phyloP scores from a whole-genome alignment of 2,888 invertebrate genomes.

The Drosophila cognata region DNA sequence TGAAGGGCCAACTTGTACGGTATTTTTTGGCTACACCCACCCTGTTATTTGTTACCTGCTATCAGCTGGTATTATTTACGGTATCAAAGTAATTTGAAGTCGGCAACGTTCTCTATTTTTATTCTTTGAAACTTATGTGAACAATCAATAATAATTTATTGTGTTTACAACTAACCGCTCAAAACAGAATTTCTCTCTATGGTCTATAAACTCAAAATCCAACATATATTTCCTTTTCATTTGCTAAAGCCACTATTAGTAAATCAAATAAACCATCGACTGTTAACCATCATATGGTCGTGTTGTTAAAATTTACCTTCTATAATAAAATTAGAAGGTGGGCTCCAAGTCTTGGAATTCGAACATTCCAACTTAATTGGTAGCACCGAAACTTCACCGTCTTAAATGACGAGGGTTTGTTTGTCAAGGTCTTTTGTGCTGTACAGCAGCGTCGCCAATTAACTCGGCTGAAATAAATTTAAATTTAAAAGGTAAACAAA shows the following conservation, averaged over 20 bases:
- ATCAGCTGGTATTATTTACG: too few species aligned
- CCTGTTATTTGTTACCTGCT: too few species aligned
- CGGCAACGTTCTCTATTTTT: not conserved
- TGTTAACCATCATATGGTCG: not conserved
- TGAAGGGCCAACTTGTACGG: too few species aligned
- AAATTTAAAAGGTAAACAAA: slow-evolving; percentile 78
- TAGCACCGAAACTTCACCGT: slow-evolving; percentile 15
- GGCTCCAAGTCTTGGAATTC: not conserved
- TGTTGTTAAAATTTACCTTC: not conserved
- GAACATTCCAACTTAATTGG: slow-evolving; percentile 36
- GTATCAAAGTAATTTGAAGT: too few species aligned
- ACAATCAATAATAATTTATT: not conserved
- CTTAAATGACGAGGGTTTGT: slow-evolving; percentile 70
- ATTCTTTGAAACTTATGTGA: not conserved
- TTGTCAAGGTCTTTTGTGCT: slow-evolving; percentile 49
- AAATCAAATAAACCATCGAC: not conserved
- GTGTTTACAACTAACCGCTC: too few species aligned
- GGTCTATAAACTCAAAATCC: not conserved
- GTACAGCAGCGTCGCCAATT: slow-evolving; percentile 66
- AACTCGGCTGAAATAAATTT: slow-evolving; percentile 73
- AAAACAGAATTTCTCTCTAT: not conserved
- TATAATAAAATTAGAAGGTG: not conserved
- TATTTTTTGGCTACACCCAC: too few species aligned
- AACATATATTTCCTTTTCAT: not conserved
- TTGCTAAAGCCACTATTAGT: not conserved